phyloP scores from a whole-genome alignment of 2,797 vertebrate species.

The Anas acuta region DNA sequence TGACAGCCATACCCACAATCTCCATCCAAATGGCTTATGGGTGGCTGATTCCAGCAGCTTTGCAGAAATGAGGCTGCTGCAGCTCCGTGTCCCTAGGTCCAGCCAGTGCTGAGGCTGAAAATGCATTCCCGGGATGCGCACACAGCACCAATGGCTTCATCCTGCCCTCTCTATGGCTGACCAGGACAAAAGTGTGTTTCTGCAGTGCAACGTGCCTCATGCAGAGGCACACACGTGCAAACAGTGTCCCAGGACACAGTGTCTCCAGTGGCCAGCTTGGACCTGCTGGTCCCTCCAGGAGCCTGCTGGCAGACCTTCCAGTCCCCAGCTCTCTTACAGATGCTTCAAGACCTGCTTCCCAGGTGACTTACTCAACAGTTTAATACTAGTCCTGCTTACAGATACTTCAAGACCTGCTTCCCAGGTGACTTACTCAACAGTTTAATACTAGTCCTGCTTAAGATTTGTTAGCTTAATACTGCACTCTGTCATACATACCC shows the following conservation, averaged over 20 bases:
- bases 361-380: not conserved
- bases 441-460: not conserved
- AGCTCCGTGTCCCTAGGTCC: not conserved
- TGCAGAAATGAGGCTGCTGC: not conserved
- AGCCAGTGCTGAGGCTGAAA: not conserved
- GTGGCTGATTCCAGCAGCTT: not conserved
- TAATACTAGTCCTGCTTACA: not conserved
- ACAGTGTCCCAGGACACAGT: rapidly evolving
- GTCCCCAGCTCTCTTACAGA: not conserved
- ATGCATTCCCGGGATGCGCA: not conserved
- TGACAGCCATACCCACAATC: not conserved
- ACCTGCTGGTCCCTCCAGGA: not conserved
- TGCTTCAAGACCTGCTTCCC: not conserved
- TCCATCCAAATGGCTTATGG: not conserved
- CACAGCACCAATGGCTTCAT: not conserved
- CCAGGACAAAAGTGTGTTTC: not conserved
- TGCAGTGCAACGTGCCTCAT: rapidly evolving
- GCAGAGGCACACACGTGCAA: not conserved
- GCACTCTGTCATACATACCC: not conserved
- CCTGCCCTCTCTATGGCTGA: not conserved
- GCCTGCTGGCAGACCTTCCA: not conserved
- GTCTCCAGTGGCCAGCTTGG: not conserved
- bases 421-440: not conserved
- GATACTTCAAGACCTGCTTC: no score
- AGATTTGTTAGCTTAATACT: not conserved